Conservation (phyloP, 2,888 invertebrate genomes). For the Hedychridium roseum region DNA sequence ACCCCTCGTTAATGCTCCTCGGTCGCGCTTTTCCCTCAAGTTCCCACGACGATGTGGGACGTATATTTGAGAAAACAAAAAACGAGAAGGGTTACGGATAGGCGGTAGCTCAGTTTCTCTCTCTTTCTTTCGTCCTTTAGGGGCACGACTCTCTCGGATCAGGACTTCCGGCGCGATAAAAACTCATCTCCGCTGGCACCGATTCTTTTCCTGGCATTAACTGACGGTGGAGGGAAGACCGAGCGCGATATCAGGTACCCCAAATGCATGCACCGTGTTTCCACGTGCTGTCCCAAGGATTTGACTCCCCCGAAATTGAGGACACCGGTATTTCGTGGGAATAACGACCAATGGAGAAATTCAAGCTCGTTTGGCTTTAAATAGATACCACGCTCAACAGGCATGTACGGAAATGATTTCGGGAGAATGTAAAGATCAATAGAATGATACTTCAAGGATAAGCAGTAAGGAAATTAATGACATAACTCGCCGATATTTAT, state of each 20-base stretch:
- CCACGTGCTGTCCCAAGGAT: slow-evolving; percentile 11
- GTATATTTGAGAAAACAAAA: slow-evolving; percentile 52
- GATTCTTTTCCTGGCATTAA: slow-evolving; percentile 18
- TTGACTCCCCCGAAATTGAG: slow-evolving; percentile 7
- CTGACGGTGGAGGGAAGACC: slow-evolving; percentile 13
- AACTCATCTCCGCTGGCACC: slow-evolving; percentile 30
- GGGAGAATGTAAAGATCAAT: no score
- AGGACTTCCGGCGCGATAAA: slow-evolving; percentile 46
- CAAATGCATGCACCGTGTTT: slow-evolving; percentile 5
- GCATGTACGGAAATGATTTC: no score
- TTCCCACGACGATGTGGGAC: slow-evolving; percentile 55
- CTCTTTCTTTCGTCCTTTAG: slow-evolving; percentile 18
- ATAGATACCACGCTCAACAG: no score
- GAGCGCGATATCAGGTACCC: slow-evolving; percentile 31
- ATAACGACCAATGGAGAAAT: neutral
- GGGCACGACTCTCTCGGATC: slow-evolving; percentile 27
- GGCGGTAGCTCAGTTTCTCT: no score
- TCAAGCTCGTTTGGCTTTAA: no score
- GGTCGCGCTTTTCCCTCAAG: slow-evolving; percentile 39
- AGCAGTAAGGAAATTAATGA: no score
- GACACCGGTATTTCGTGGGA: slow-evolving; percentile 21
- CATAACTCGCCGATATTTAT: no score
- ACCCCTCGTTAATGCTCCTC: slow-evolving; percentile 12
- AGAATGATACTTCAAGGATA: no score
- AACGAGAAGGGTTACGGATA: slow-evolving; percentile 46